Evolutionary conservation across 1,140 invertebrate species (phyloP).

Genomic region (Pseudomyrmex cubaensis): DNA sequence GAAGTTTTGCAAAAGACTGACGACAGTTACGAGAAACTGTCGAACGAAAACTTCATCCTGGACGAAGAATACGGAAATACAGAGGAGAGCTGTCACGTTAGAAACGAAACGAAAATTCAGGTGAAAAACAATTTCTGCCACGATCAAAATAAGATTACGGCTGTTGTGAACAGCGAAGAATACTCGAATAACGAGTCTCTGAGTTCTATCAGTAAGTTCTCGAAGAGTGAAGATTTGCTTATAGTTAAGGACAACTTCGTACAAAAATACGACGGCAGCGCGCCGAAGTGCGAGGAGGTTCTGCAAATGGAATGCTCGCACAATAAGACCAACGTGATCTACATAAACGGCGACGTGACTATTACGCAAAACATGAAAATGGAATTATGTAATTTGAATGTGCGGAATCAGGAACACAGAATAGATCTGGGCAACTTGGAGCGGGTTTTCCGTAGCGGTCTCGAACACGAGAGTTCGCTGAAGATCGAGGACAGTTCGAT

Average conservation of each 20-base stretch:
- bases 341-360: conserved; percentile 79
- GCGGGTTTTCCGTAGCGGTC: conserved; percentile 77
- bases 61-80: conserved; percentile 73
- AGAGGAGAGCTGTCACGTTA: conserved; percentile 68
- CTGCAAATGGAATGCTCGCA: conserved; percentile 72
- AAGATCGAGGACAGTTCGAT: conserved; percentile 75
- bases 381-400: conserved; percentile 69
- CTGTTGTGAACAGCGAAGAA: conserved; percentile 67
- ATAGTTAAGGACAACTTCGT: conserved; percentile 81
- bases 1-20: conserved; percentile 75
- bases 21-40: conserved; percentile 73
- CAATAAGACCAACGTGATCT: conserved; percentile 77
- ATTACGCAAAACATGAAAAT: conserved; percentile 79
- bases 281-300: conserved; percentile 70
- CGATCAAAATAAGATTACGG: conserved; percentile 55
- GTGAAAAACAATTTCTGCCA: conserved; percentile 59
- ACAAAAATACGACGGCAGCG: conserved; percentile 76
- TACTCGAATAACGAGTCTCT: conserved; percentile 65
- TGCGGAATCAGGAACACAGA: conserved; percentile 78
- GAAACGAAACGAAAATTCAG: conserved; percentile 65
- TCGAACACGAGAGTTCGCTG: conserved; percentile 72
- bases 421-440: conserved; percentile 81
- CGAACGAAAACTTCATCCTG: conserved; percentile 65
- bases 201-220: conserved; percentile 68
- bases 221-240: conserved; percentile 77